phyloP scores from a whole-genome alignment of 2,113 vertebrate species.

The Sinosuthora webbiana region DNA sequence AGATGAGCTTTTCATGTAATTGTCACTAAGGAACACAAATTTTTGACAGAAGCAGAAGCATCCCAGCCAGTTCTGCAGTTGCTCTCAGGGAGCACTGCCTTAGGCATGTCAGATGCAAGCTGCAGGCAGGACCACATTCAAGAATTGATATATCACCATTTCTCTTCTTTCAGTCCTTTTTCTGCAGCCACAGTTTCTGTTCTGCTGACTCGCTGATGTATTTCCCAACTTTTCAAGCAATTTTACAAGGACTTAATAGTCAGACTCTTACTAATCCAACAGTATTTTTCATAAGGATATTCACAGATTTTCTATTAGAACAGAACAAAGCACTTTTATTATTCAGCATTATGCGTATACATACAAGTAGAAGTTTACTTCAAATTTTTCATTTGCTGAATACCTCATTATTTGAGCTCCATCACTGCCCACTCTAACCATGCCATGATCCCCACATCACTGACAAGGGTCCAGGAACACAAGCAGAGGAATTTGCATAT shows the following conservation, averaged over 20 bases:
- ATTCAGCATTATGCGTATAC: background rate
- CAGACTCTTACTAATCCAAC: background rate
- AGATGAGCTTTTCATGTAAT: background rate
- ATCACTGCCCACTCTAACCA: fast-evolving
- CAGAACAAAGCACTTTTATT: background rate
- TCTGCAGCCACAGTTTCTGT: background rate
- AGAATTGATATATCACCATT: background rate
- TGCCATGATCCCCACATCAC: background rate
- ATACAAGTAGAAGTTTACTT: background rate
- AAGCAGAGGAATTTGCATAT: background rate
- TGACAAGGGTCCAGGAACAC: background rate
- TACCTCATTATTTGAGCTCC: background rate
- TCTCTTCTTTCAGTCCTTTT: background rate
- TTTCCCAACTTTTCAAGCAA: background rate
- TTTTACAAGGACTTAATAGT: background rate
- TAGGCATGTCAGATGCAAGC: background rate
- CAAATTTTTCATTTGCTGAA: background rate
- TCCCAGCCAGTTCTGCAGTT: background rate
- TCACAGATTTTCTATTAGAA: background rate
- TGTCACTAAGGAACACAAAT: background rate
- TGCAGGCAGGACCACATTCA: background rate
- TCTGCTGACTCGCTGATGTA: background rate
- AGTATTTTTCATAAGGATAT: background rate
- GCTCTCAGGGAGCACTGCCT: background rate
- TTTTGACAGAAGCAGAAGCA: background rate